Base-by-base conservation (phyloP, 2,113 vertebrate species). In the Siphamia tubifer region DNA sequence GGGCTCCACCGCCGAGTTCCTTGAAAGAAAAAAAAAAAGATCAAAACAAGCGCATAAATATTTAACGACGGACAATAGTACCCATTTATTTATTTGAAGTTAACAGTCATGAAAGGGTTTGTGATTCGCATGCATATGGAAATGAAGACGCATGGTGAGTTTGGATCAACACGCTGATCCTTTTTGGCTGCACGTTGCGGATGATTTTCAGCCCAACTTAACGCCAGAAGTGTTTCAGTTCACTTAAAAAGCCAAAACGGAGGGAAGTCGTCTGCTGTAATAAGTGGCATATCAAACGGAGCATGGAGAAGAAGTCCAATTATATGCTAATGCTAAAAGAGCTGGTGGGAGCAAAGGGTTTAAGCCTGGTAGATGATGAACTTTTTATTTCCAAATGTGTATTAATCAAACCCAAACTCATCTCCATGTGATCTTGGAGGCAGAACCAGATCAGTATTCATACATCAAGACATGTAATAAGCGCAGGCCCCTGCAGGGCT, bases 351-450 rank as follows among this genome's bases (percentile, higher is more conserved):
- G 65, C 49, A 56, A 52, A 48, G 51, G 60, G 67, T 64, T 47
- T 60, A 55, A 44, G 31, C 68, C 44, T 40, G 54, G 40, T 15
- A 74, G 57, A 61, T 36, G 48, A 21, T 43, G 45, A 65, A 66
- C 49, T 28, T 74, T 79, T 71, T 61, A 60, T 67, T 66, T 68
- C 35, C 61, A 27, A 66, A 23, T 49, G 24, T 27, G 54, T 58
- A 75, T 81, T 73, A 79, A 81, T 85, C 77, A 85, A 74, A 65
- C 12, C 30, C 36, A n/a, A 38, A 25, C 52, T 69, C 74, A 47
- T 55, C 70, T 58, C 64, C 45, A 28, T 55, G 23, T 16, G 21
- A 83, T 80, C 67, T 77, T 51, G 20, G 15, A 82, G 74, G 63
- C 52, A 61, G 45, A 70, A 44, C 16, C 6, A 1, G 44, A 66